A percentile compares a stretch with the other conserved stretches of the same genome.
Evolutionary conservation across 2,888 invertebrate species (phyloP).

Genomic region (Idaea dimidiata): DNA sequence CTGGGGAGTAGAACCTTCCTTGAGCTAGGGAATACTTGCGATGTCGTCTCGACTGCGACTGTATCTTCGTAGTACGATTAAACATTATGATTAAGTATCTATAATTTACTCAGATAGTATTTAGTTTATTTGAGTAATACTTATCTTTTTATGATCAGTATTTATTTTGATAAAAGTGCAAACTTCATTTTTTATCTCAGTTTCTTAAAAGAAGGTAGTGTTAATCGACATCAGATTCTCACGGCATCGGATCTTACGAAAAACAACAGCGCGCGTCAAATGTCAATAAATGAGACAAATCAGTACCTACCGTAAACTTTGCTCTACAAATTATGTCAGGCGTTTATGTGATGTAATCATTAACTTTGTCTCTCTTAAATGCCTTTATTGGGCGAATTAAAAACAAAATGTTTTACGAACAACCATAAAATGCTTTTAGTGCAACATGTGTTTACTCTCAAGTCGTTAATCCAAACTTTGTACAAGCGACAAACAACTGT

Average conservation of each 20-base stretch:
- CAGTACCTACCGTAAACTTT: constrained; percentile 29
- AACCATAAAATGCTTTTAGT: constrained; percentile 62
- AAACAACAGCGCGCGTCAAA: too few relatives aligned
- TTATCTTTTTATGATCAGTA: constrained; percentile 7
- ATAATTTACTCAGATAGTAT: too few relatives aligned
- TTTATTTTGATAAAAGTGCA: constrained; percentile 1
- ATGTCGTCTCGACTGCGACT: constrained; percentile 10
- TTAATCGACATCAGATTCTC: too few relatives aligned
- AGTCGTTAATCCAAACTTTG: constrained; percentile 63
- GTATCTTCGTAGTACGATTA: not conserved
- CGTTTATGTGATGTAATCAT: constrained; percentile 27
- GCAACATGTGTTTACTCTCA: constrained; percentile 62
- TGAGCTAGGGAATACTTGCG: constrained; percentile 1
- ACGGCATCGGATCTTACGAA: not conserved
- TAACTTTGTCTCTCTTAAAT: not conserved
- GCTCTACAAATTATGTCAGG: constrained; percentile 51
- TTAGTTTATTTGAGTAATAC: not conserved
- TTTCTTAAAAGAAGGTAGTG: too few relatives aligned
- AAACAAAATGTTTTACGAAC: constrained; percentile 48
- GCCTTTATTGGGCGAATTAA: constrained; percentile 40
- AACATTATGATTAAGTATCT: constrained; percentile 4
- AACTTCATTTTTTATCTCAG: too few relatives aligned
- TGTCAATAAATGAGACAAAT: not conserved
- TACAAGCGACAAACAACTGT: constrained; percentile 42
- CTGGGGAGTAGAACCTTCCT: constrained; percentile 16